phyloP scores from a whole-genome alignment of 2,797 vertebrate genomes.

The Amblyraja radiata region DNA sequence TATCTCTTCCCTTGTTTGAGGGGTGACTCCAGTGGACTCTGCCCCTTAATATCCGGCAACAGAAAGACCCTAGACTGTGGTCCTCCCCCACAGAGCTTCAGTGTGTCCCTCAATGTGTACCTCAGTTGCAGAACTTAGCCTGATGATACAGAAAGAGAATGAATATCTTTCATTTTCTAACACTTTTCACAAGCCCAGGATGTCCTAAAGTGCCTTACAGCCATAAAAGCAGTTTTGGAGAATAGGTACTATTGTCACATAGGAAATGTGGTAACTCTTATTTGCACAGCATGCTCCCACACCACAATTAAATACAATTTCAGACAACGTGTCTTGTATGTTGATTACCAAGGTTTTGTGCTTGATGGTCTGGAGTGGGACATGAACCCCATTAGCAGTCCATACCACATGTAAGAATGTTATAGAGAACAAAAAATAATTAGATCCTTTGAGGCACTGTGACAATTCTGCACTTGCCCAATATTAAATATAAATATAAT shows the following conservation, averaged over 20 bases:
- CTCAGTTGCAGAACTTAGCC: not conserved
- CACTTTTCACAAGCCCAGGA: not conserved
- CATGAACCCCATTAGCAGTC: not conserved
- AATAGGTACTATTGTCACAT: not conserved
- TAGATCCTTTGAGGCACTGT: too few relatives aligned
- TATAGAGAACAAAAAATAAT: not conserved
- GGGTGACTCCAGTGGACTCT: too few relatives aligned
- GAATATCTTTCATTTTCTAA: not conserved
- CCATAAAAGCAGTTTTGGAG: not conserved
- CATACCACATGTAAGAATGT: not conserved
- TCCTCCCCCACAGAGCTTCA: too few relatives aligned
- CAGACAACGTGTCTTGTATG: not conserved
- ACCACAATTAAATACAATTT: not conserved
- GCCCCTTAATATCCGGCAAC: too few relatives aligned
- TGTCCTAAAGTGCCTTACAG: not conserved
- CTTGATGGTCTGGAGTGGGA: not conserved
- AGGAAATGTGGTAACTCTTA: not conserved
- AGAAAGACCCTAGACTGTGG: too few relatives aligned
- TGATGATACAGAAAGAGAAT: not conserved
- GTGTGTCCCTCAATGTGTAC: too few relatives aligned
- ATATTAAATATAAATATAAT: not conserved
- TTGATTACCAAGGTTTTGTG: not conserved
- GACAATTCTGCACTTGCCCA: not conserved
- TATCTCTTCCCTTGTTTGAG: too few relatives aligned
- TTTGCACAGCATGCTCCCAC: not conserved